Percentiles rank a stretch among this genome's conserved stretches.
Evolutionary conservation across 2,113 vertebrate species (phyloP).

Genomic region (Forbesichthys papilliferus): DNA sequence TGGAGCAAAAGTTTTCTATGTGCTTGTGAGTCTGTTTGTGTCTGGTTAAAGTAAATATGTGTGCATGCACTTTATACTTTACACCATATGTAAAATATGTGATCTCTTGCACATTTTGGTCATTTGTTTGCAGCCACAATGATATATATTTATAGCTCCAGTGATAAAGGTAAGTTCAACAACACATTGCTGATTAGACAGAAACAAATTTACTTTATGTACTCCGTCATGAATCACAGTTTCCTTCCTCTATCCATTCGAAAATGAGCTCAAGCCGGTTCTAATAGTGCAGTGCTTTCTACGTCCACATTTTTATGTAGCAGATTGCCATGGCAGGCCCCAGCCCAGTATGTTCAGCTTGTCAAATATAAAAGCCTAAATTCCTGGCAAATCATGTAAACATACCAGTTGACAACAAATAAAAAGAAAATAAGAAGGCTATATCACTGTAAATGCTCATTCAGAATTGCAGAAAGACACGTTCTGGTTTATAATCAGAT

Average conservation of each 20-base stretch:
- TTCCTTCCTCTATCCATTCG: constrained; percentile 48
- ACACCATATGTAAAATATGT: no score
- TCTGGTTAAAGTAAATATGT: constrained; percentile 3
- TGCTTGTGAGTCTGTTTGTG: neutral
- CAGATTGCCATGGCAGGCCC: no score
- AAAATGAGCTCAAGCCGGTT: constrained; percentile 20
- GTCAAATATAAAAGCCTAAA: constrained; percentile 1
- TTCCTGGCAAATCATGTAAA: neutral
- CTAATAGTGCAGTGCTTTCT: neutral
- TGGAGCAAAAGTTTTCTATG: neutral
- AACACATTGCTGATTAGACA: constrained; percentile 24
- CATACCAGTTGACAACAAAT: neutral
- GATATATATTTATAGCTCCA: constrained; percentile 3
- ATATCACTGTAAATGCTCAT: neutral
- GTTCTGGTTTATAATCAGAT: no score
- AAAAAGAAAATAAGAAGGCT: neutral
- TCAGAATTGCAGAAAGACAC: no score
- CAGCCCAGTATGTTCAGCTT: constrained; percentile 18
- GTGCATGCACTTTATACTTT: neutral
- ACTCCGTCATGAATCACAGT: constrained; percentile 6
- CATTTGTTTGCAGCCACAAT: neutral
- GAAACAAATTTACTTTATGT: constrained; percentile 35
- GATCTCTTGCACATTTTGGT: no score
- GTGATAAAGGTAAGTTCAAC: neutral
- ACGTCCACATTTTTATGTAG: no score